Percentiles rank a stretch among this genome's conserved stretches.
Conservation (phyloP, 1,140 invertebrate genomes). For the Aphelinus atriplicis region DNA sequence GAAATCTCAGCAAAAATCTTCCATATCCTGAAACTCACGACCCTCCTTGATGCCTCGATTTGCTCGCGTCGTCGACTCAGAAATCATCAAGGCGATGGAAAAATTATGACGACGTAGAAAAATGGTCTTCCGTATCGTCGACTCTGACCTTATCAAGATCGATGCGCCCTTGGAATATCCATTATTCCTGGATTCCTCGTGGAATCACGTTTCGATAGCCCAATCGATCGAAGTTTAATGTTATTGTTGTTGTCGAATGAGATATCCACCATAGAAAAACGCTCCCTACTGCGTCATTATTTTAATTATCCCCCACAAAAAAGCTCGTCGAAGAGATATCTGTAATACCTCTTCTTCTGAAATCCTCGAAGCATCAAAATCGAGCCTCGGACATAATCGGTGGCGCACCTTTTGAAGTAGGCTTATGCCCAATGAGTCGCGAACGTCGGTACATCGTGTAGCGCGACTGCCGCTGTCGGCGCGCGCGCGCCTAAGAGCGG, state of each 20-base stretch:
- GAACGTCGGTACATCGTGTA: constrained; percentile 12
- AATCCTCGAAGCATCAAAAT: too few species aligned
- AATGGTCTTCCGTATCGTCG: constrained; percentile 16
- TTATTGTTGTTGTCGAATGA: too few species aligned
- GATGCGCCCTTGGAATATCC: too few species aligned
- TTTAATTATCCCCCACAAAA: too few species aligned
- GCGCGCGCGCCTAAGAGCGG: background rate
- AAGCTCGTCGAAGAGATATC: too few species aligned
- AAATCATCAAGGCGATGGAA: constrained; percentile 17
- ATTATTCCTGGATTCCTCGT: too few species aligned
- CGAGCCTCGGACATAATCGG: too few species aligned
- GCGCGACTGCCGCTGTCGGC: constrained; percentile 6
- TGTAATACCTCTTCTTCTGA: too few species aligned
- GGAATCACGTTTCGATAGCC: too few species aligned
- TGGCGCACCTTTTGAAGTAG: background rate
- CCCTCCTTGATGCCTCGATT: constrained; percentile 46
- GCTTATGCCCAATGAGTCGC: constrained; percentile 24
- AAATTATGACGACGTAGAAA: constrained; percentile 17
- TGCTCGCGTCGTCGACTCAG: constrained; percentile 35
- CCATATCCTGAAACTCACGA: constrained; percentile 43
- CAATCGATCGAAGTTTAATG: too few species aligned
- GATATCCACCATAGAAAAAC: too few species aligned
- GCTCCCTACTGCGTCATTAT: too few species aligned
- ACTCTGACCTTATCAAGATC: background rate
- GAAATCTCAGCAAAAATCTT: constrained; percentile 47